Evolutionary conservation across 2,888 invertebrate genomes (phyloP).

Genomic region (Helobdella robusta): DNA sequence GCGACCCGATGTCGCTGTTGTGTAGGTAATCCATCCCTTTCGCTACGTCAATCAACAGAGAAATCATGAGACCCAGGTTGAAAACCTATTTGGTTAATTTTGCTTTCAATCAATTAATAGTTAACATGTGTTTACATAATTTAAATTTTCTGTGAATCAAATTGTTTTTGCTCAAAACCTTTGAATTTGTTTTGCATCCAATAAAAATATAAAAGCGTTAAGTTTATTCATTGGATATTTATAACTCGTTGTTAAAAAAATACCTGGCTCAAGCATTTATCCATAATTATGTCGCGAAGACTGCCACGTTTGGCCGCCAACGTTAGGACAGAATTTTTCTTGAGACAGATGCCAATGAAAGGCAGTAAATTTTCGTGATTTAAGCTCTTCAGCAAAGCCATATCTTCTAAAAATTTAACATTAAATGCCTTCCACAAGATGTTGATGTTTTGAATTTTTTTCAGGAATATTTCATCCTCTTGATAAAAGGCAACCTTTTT

Average conservation of each 20-base stretch:
- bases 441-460: not conserved
- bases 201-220: no score
- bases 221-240: no score
- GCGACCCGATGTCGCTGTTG: conserved; percentile 27
- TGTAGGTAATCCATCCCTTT: conserved; percentile 30
- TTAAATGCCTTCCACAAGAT: not conserved
- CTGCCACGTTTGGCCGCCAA: conserved; percentile 24
- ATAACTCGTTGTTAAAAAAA: not conserved
- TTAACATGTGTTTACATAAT: no score
- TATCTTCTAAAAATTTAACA: conserved; percentile 12
- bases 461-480: conserved; percentile 15
- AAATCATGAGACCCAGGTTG: conserved; percentile 20
- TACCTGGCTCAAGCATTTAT: conserved; percentile 19
- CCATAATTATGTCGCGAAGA: conserved; percentile 24
- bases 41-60: conserved; percentile 25
- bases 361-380: conserved; percentile 27
- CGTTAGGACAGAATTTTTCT: not conserved
- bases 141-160: no score
- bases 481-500: not conserved
- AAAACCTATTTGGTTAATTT: conserved; percentile 5
- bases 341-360: conserved; percentile 26
- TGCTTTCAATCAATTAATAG: no score
- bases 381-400: conserved; percentile 23
- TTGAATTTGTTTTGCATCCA: no score
- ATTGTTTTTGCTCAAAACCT: no score